Evolutionary conservation across 2,113 vertebrate genomes (phyloP).

Genomic region (Sebastes schlegelii): DNA sequence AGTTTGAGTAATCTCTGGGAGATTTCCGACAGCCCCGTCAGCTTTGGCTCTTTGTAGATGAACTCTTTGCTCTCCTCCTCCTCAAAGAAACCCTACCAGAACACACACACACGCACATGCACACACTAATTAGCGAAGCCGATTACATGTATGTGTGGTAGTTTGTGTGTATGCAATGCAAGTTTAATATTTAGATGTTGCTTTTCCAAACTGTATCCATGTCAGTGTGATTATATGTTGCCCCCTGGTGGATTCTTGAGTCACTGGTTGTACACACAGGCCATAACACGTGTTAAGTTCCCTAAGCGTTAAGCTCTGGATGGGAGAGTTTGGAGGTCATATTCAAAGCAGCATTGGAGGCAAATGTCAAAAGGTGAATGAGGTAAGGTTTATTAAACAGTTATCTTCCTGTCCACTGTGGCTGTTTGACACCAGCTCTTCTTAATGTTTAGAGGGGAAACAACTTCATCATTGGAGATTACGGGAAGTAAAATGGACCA

Average conservation of each 20-base stretch:
- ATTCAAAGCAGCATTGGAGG: slow-evolving; percentile 50
- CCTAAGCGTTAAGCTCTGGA: slow-evolving; percentile 49
- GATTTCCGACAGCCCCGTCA: slow-evolving; percentile 97
- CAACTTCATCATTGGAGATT: slow-evolving; percentile 36
- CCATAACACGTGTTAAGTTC: slow-evolving; percentile 48
- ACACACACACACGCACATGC: slow-evolving; percentile 58
- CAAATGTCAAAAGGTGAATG: slow-evolving; percentile 56
- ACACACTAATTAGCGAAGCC: slow-evolving; percentile 11
- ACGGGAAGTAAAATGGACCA: slow-evolving; percentile 69
- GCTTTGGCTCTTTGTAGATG: slow-evolving; percentile 98
- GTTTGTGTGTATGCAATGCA: slow-evolving; percentile 14
- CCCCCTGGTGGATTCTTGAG: slow-evolving; percentile 40
- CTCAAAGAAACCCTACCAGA: slow-evolving; percentile 94
- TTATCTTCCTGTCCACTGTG: slow-evolving; percentile 24
- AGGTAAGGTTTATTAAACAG: slow-evolving; percentile 49
- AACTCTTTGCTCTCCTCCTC: slow-evolving; percentile 99
- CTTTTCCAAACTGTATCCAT: background rate
- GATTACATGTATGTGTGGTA: background rate
- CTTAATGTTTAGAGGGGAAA: slow-evolving; percentile 36
- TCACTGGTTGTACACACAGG: slow-evolving; percentile 10
- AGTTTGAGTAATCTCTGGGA: slow-evolving; percentile 97
- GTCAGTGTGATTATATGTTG: slow-evolving; percentile 16
- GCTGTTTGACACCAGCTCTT: slow-evolving; percentile 21
- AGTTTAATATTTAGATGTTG: slow-evolving; percentile 10
- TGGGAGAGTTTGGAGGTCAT: slow-evolving; percentile 45